Base-by-base conservation (phyloP, 2,113 vertebrate genomes). In the Motacilla alba region DNA sequence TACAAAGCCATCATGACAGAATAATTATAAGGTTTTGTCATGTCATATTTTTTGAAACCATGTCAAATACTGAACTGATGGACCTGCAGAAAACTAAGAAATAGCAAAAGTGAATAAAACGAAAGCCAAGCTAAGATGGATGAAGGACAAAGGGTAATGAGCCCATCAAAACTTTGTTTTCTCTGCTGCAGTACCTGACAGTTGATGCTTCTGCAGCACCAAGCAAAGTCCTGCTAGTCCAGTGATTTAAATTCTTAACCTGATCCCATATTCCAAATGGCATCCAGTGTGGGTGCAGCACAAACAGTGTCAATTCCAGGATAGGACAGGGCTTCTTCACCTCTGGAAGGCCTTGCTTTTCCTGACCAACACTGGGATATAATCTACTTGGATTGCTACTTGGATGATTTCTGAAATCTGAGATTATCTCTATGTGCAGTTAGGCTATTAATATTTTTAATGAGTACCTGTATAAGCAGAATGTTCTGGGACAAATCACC, bases 21-120 rank as follows among this genome's bases (percentile, higher is more conserved):
- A 69, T 90, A 87, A 93, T 92, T 90, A 72, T 26, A 39, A 92
- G 92, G 28, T 88, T 89, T 88, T 88, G 31, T 86, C 63, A 27
- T 77, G 63, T 83, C 50, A 9, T 88, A 35, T 86, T 90, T 87
- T 95, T 91, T 87, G 56, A 94, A 94, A 86, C 64, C 41, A 30
- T 83, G 75, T 88, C 55, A 83, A 88, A 83, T 85, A 59, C 49
- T 43, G 55, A 89, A 60, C 62, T 37, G 63, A 79, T 39, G 13
- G 66, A 90, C 68, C 35, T 47, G 35, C 21, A 74, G 68, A 86
- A 94, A 86, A 81, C 50, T 39, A 55, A 82, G 60, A 72, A 89
- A 86, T 15, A 73, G 75, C 26, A 91, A 74, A 69, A 89, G 44
- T 88, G 84, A n/a, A 64, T 18, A 69, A 69, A 75, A 56, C 41